These are phyloP conservation scores for Oryzaephilus surinamensis DNA, from an alignment of 1,140 invertebrate genomes.

Conservation along the genomic window DNA sequence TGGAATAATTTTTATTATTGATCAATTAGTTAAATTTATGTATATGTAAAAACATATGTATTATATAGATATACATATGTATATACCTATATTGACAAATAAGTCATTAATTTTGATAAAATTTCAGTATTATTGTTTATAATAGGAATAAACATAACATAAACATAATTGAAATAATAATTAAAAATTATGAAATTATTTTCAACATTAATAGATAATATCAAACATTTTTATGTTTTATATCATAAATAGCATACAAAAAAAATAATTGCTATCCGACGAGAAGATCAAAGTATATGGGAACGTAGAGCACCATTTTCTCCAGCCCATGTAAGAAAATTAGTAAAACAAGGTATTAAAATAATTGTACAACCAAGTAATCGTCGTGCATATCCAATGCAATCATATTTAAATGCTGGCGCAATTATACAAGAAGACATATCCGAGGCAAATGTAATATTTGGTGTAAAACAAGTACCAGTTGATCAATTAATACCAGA, in stretches of 20 bases:
- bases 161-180: too few relatives aligned
- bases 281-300: slow-evolving; percentile 97
- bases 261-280: slow-evolving; percentile 69
- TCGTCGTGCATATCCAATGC: slow-evolving; percentile 91
- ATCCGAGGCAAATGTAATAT: slow-evolving; percentile 87
- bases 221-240: too few relatives aligned
- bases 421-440: slow-evolving; percentile 94
- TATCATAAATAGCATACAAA: too few relatives aligned
- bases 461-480: slow-evolving; percentile 96
- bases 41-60: too few relatives aligned
- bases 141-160: too few relatives aligned
- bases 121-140: too few relatives aligned
- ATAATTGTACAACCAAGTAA: slow-evolving; percentile 98
- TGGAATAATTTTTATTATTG: too few relatives aligned
- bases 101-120: too few relatives aligned
- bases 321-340: slow-evolving; percentile 78
- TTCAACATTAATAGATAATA: slow-evolving; percentile 1
- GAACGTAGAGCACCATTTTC: slow-evolving; percentile 91
- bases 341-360: slow-evolving; percentile 73
- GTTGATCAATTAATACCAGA: slow-evolving; percentile 87
- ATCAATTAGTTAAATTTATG: too few relatives aligned
- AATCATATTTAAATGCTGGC: slow-evolving; percentile 80
- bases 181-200: too few relatives aligned
- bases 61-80: too few relatives aligned
- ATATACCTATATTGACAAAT: too few relatives aligned